Evolutionary conservation across 2,888 invertebrate species (phyloP).

Genomic region (Polietes domitor): DNA sequence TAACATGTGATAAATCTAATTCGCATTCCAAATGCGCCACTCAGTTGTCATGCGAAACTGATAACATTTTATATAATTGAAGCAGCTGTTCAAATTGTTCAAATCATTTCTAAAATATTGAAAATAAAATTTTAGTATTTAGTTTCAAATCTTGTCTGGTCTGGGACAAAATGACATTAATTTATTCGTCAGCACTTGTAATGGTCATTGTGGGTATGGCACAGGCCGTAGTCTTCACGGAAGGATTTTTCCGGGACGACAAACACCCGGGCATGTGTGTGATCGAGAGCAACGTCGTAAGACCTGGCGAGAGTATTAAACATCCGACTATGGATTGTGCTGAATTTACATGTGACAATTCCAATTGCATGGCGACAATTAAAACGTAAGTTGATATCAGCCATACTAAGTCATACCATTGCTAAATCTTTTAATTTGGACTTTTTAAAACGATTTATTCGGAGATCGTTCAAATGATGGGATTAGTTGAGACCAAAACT

Average conservation of each 20-base stretch:
- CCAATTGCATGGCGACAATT: constrained; percentile 65
- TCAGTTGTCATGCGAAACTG: too few species aligned
- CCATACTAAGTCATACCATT: too few species aligned
- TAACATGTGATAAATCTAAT: too few species aligned
- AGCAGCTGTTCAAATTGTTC: too few species aligned
- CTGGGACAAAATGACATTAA: constrained; percentile 7
- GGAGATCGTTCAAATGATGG: too few species aligned
- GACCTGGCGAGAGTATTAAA: constrained; percentile 64
- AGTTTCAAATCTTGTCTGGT: neutral
- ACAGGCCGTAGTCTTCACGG: constrained; percentile 54
- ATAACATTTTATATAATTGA: too few species aligned
- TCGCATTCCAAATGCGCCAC: too few species aligned
- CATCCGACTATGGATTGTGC: constrained; percentile 65
- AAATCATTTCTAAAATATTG: too few species aligned
- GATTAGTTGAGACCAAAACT: too few species aligned
- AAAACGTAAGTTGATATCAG: constrained; percentile 57
- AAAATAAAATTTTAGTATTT: too few species aligned
- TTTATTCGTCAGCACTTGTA: neutral
- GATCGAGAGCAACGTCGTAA: constrained; percentile 49
- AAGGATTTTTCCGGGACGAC: constrained; percentile 52
- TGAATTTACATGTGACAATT: constrained; percentile 65
- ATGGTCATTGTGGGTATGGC: neutral
- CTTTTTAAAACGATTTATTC: too few species aligned
- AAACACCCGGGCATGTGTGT: constrained; percentile 66
- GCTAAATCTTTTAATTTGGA: too few species aligned